Evolutionary conservation across 2,113 vertebrate species (phyloP).

Genomic region (Passer montanus): DNA sequence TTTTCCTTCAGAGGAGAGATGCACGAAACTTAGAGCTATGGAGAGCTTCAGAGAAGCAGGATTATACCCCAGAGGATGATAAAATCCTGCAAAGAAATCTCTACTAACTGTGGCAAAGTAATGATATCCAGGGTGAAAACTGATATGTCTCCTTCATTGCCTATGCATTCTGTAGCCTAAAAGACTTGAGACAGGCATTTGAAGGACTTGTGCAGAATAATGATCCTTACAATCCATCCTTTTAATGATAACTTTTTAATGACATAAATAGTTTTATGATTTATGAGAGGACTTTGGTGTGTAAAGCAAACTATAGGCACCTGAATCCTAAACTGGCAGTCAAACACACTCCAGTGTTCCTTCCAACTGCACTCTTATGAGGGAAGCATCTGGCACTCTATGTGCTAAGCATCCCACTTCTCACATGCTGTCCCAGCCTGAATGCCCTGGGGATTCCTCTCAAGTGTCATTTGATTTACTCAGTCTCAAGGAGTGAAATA

Average conservation of each 20-base stretch:
- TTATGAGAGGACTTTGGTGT: neutral
- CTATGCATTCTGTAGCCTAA: neutral
- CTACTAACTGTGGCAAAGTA: accelerated
- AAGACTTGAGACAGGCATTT: neutral
- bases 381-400: neutral
- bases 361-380: neutral
- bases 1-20: neutral
- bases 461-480: neutral
- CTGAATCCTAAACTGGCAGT: neutral
- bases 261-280: neutral
- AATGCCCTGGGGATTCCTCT: neutral
- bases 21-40: neutral
- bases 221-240: neutral
- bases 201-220: neutral
- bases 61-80: neutral
- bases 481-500: neutral
- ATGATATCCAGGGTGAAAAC: neutral
- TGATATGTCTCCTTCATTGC: neutral
- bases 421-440: neutral
- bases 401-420: neutral
- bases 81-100: neutral
- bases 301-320: neutral
- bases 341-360: neutral
- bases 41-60: neutral
- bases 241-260: neutral